phyloP scores from a whole-genome alignment of 2,113 vertebrate species.

The Himantopus leucocephalus region DNA sequence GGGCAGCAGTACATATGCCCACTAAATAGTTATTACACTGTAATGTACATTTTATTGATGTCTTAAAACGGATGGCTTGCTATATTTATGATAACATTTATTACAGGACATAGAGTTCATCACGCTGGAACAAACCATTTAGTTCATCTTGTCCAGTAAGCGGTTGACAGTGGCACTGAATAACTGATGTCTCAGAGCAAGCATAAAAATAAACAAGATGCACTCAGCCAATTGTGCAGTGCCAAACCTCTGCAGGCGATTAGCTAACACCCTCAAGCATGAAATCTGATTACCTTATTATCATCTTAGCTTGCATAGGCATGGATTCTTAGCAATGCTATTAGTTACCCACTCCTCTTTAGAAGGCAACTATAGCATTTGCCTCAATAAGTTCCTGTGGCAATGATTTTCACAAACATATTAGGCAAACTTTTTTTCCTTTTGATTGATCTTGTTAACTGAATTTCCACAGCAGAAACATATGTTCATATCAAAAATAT shows the following conservation, averaged over 20 bases:
- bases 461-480: not conserved
- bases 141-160: constrained; percentile 60
- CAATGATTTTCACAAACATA: constrained; percentile 10
- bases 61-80: constrained; percentile 27
- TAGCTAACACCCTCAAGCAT: constrained; percentile 57
- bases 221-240: constrained; percentile 48
- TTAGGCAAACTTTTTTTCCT: constrained; percentile 6
- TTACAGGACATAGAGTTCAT: constrained; percentile 53
- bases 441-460: not conserved
- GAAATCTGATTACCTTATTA: constrained; percentile 68
- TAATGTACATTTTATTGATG: constrained; percentile 4
- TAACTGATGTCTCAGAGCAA: constrained; percentile 56
- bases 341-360: constrained; percentile 34
- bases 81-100: constrained; percentile 56
- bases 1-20: not conserved
- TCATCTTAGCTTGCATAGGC: constrained; percentile 47
- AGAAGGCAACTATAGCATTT: not conserved
- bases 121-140: constrained; percentile 50
- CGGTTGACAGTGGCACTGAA: constrained; percentile 23
- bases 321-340: constrained; percentile 23
- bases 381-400: not conserved
- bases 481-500: not conserved
- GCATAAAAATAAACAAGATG: constrained; percentile 64
- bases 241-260: constrained; percentile 53
- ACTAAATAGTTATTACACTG: not conserved